Base-by-base conservation (phyloP, 37 sponge, comb jelly and placozoan genomes). In the Tethya wilhelma region DNA sequence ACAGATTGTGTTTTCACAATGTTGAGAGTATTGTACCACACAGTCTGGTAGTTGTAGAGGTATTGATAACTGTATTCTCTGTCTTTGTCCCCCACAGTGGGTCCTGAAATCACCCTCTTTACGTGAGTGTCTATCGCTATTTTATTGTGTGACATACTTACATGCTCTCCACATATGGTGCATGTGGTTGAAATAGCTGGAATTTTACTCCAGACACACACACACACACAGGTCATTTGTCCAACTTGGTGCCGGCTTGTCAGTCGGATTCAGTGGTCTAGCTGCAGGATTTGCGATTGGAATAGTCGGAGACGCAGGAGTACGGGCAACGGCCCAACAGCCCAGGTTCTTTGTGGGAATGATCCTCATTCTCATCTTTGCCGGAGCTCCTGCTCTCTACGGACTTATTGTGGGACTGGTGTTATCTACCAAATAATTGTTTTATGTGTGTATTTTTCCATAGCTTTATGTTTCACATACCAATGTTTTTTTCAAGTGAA, bases 291-390 rank as follows among this genome's bases (percentile, higher is more conserved):
- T 97, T 83, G 97, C 97, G 26, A 94, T 97, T 67, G 97, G 97
- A 11, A 97, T 97, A 40, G 94, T 94, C 38, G 97, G 97, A 23
- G 97, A 97, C 72, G 84, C 97, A 36, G 97, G 97, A 37, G 97
- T 97, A 37, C 44, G 97, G 43, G 92, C 92, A 1, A 97, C 94
- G n/a, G 97, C 97, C 36, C 97, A 97, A 77, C 97, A 97, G 68
- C 97, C 97, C 2, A 78, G 91, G 19, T 88, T 97, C 29, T 97
- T 97, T 89, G 97, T 97, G 11, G 97, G 94, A 49, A 97, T 97
- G 97, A 85, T 97, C 67, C 90, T 97, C 36, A 94, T 94, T 67
- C 97, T 97, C 86, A 97, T 97, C 69, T 97, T 97, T 65, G 97
- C 94, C 28, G 97, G 94, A 94, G 94, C 94, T 29, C 77, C 94